phyloP scores from a whole-genome alignment of 1,140 invertebrate genomes.

The Nixonia krombeini region DNA sequence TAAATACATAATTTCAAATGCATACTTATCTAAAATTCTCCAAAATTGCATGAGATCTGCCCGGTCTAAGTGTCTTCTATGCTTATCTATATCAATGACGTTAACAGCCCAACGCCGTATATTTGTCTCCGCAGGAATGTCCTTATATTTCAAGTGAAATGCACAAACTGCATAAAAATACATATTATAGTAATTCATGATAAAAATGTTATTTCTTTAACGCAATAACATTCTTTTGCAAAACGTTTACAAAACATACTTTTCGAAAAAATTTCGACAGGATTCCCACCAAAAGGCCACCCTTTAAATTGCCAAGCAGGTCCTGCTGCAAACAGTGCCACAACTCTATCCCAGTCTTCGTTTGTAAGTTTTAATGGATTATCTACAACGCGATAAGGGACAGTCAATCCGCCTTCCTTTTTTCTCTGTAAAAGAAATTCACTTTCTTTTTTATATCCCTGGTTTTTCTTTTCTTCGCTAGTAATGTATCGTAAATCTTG shows the following conservation, averaged over 20 bases:
- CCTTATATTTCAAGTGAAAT: constrained; percentile 98
- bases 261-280: constrained; percentile 97
- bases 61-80: constrained; percentile 96
- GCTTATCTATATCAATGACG: constrained; percentile 91
- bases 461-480: constrained; percentile 87
- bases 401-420: constrained; percentile 79
- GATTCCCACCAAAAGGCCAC: constrained; percentile 98
- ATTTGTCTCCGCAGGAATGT: constrained; percentile 94
- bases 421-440: constrained; percentile 94
- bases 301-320: constrained; percentile 99
- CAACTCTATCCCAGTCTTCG: constrained; percentile 98
- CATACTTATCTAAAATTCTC: constrained; percentile 95
- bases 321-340: constrained; percentile 99
- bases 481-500: constrained; percentile 88
- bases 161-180: constrained; percentile 86
- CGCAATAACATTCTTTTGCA: background rate
- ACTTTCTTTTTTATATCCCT: constrained; percentile 89
- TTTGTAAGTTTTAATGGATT: constrained; percentile 92
- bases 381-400: constrained; percentile 96
- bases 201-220: too few relatives aligned
- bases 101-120: constrained; percentile 97
- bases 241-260: constrained; percentile 74
- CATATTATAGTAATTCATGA: too few relatives aligned
- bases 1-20: too few relatives aligned
- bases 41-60: constrained; percentile 96